Evolutionary conservation across 2,113 vertebrate genomes (phyloP).

Genomic region (Gorsachius goisagi): DNA sequence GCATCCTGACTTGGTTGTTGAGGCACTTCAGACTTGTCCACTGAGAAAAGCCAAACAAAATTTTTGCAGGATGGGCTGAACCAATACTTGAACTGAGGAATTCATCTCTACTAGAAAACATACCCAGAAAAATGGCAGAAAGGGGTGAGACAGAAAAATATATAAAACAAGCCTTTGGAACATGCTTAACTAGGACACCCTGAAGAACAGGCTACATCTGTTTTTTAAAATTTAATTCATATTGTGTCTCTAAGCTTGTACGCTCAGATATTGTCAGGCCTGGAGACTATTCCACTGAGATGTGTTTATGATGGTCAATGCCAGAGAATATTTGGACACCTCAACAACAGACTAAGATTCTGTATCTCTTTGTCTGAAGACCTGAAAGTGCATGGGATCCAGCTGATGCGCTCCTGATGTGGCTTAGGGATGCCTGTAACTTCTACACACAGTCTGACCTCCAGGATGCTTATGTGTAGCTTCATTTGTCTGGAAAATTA

Average conservation of each 20-base stretch:
- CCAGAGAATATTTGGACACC: not conserved
- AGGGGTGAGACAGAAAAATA: not conserved
- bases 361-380: not conserved
- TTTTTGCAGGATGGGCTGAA: not conserved
- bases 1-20: not conserved
- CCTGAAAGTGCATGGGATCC: not conserved
- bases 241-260: not conserved
- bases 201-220: not conserved
- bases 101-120: not conserved
- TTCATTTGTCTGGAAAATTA: not conserved
- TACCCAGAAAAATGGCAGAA: not conserved
- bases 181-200: not conserved
- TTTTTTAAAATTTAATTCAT: not conserved
- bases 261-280: not conserved
- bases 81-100: not conserved
- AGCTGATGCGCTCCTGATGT: not conserved
- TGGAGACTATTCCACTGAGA: not conserved
- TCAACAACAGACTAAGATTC: not conserved
- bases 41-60: not conserved
- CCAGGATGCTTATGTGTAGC: not conserved
- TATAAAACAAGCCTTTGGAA: not conserved
- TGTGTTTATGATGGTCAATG: not conserved
- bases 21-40: not conserved
- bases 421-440: not conserved
- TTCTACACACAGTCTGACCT: not conserved